phyloP scores from a whole-genome alignment of 2,888 invertebrate genomes.

The Volucella zonaria region DNA sequence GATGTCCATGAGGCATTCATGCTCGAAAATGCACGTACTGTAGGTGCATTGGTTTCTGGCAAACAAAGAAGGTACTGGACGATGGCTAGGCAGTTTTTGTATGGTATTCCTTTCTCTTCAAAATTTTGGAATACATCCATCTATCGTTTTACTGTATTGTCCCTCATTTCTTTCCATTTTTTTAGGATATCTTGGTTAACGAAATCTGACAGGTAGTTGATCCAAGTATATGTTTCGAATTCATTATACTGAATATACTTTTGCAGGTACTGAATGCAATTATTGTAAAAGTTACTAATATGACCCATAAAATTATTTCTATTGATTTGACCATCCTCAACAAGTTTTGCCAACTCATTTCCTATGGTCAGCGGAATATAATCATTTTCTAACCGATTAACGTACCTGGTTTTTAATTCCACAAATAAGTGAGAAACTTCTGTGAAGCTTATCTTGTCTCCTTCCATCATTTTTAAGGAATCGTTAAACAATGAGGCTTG shows the following conservation, averaged over 20 bases:
- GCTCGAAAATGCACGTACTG: slow-evolving; percentile 25
- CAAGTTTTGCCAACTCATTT: slow-evolving; percentile 11
- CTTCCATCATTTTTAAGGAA: too few species aligned
- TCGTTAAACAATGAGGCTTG: too few species aligned
- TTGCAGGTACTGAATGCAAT: too few species aligned
- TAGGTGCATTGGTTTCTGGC: slow-evolving; percentile 36
- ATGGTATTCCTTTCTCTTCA: slow-evolving; percentile 6
- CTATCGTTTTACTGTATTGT: slow-evolving; percentile 27
- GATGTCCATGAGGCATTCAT: not conserved
- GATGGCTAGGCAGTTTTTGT: slow-evolving; percentile 9
- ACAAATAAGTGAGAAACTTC: slow-evolving; percentile 32
- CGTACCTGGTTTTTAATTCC: slow-evolving; percentile 20
- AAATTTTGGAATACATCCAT: slow-evolving; percentile 31
- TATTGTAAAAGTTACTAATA: too few species aligned
- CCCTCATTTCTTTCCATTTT: slow-evolving; percentile 11
- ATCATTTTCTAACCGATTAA: slow-evolving; percentile 26
- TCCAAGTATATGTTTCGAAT: too few species aligned
- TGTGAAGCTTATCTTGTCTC: too few species aligned
- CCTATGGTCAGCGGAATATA: slow-evolving; percentile 13
- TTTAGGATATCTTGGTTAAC: too few species aligned
- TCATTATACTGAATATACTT: too few species aligned
- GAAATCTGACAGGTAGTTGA: too few species aligned
- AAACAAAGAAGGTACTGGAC: too few species aligned
- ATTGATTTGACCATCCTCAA: too few species aligned
- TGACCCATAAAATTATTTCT: too few species aligned